Conservation (phyloP, 2,113 vertebrate genomes). For the Pyrgilauda ruficollis region DNA sequence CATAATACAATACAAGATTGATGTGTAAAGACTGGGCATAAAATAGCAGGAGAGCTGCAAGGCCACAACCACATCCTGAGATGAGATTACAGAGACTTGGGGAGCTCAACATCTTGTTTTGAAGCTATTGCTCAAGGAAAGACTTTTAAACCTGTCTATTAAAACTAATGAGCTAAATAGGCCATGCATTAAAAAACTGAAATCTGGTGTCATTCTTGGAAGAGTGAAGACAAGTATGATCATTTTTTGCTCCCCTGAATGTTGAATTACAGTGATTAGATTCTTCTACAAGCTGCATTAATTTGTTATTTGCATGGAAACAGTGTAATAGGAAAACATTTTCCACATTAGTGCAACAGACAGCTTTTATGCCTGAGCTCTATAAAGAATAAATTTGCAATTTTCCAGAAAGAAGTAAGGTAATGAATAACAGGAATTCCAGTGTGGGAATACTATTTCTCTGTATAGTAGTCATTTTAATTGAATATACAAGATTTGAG, state of each 20-base stretch:
- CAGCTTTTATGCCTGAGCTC: slow-evolving; percentile 45
- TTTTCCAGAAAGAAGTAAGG: slow-evolving; percentile 50
- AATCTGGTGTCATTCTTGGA: slow-evolving; percentile 57
- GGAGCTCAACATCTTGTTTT: slow-evolving; percentile 1
- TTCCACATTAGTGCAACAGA: slow-evolving; percentile 63
- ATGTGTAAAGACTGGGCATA: background rate
- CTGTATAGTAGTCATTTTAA: slow-evolving; percentile 20
- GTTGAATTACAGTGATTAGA: slow-evolving; percentile 66
- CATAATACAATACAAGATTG: background rate
- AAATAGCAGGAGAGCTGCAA: background rate
- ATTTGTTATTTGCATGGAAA: slow-evolving; percentile 65
- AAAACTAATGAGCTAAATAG: slow-evolving; percentile 56
- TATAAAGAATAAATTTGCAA: slow-evolving; percentile 57
- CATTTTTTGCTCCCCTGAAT: slow-evolving; percentile 67
- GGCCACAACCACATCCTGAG: background rate
- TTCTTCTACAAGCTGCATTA: slow-evolving; percentile 56
- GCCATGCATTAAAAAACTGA: slow-evolving; percentile 41
- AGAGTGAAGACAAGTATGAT: slow-evolving; percentile 39
- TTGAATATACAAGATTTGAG: slow-evolving; percentile 18
- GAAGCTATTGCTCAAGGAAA: slow-evolving; percentile 1
- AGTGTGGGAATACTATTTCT: slow-evolving; percentile 17
- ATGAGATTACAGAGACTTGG: background rate
- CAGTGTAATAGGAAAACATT: slow-evolving; percentile 57
- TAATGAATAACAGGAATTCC: slow-evolving; percentile 52
- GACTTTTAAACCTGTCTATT: slow-evolving; percentile 46